Evolutionary conservation across 2,113 vertebrate genomes (phyloP).

Genomic region (Pteronura brasiliensis): DNA sequence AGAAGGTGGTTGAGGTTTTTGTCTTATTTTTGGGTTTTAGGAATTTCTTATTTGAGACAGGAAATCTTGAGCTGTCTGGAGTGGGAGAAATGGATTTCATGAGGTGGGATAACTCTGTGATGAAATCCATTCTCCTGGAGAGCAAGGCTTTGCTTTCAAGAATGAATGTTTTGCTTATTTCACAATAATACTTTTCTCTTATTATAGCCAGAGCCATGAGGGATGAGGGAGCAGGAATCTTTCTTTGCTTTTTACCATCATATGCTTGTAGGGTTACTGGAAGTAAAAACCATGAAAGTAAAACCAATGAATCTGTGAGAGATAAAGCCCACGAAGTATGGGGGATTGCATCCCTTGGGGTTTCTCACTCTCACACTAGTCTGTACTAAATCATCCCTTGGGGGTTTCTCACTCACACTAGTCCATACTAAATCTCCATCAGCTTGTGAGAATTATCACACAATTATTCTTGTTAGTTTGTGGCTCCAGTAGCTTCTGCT

Average conservation of each 20-base stretch:
- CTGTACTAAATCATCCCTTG: not conserved
- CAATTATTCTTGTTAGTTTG: not conserved
- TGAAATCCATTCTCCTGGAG: not conserved
- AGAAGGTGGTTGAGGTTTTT: not conserved
- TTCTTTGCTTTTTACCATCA: not conserved
- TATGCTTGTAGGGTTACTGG: not conserved
- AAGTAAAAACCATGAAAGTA: not conserved
- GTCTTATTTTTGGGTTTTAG: not conserved
- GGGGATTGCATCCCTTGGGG: no score
- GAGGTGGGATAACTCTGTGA: not conserved
- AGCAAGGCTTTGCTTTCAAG: not conserved
- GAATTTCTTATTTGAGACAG: not conserved
- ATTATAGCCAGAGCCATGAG: not conserved
- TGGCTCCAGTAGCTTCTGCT: not conserved
- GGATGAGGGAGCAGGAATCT: not conserved
- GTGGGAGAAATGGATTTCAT: not conserved
- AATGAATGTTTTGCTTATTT: not conserved
- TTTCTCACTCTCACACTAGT: not conserved
- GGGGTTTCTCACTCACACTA: not conserved
- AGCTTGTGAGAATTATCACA: not conserved
- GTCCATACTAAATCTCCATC: not conserved
- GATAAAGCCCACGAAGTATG: not conserved
- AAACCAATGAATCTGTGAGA: not conserved
- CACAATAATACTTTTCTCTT: not conserved
- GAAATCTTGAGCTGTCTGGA: not conserved